A percentile compares a stretch with the other conserved stretches of the same genome.
phyloP scores from a whole-genome alignment of 1,140 invertebrate genomes.

The Mya arenaria region DNA sequence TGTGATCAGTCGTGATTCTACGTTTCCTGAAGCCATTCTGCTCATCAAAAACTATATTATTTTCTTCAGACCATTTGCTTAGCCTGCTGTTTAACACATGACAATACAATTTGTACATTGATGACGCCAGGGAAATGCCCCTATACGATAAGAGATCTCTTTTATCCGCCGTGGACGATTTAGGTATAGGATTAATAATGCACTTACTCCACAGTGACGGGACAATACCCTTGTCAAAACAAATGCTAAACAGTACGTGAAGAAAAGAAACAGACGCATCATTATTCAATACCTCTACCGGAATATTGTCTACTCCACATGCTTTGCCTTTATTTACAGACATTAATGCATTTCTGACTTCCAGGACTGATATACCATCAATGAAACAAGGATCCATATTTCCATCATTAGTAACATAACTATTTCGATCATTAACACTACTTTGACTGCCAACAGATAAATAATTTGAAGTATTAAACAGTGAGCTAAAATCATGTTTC shows the following conservation, averaged over 20 bases:
- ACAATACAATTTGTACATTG: conserved; percentile 25
- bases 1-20: conserved; percentile 18
- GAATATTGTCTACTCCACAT: conserved; percentile 23
- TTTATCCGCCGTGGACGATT: neutral
- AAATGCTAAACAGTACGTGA: conserved; percentile 30
- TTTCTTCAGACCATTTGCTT: conserved; percentile 14
- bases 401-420: no score
- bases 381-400: neutral
- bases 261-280: conserved; percentile 6
- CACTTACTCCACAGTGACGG: conserved; percentile 16
- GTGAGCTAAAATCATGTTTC: conserved; percentile 23
- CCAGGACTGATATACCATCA: conserved; percentile 12
- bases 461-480: conserved; percentile 1
- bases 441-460: neutral
- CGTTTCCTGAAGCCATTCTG: conserved; percentile 23
- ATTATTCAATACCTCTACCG: conserved; percentile 18
- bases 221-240: conserved; percentile 11
- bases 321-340: conserved; percentile 28
- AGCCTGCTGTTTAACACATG: conserved; percentile 8
- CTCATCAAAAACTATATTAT: conserved; percentile 8
- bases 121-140: neutral
- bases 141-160: conserved; percentile 23
- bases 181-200: conserved; percentile 25
- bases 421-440: neutral
- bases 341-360: neutral